A percentile compares a stretch with the other conserved stretches of the same genome.
Conservation (phyloP, 1,140 invertebrate species). For the Tetranychus cinnabarinus region DNA sequence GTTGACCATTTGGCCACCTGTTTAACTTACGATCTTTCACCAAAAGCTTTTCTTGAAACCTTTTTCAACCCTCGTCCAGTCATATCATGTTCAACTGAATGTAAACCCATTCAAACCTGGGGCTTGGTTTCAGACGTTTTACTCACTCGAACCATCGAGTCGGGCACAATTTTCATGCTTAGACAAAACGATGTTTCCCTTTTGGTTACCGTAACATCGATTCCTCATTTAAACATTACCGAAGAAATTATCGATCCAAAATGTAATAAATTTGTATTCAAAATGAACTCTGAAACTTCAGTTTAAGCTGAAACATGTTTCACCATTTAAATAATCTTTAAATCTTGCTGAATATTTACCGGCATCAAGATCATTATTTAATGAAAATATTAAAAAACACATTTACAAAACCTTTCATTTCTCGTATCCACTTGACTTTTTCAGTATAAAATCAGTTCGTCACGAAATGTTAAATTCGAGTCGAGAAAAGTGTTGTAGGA, state of each 20-base stretch:
- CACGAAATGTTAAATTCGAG: no score
- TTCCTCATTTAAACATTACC: slow-evolving; percentile 77
- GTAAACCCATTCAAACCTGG: slow-evolving; percentile 47
- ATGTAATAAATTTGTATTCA: slow-evolving; percentile 77
- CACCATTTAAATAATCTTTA: no score
- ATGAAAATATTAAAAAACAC: no score
- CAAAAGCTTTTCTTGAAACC: slow-evolving; percentile 70
- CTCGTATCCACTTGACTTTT: no score
- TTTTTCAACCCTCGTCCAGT: slow-evolving; percentile 50
- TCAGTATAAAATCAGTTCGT: no score
- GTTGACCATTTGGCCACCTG: slow-evolving; percentile 62
- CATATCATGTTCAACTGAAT: slow-evolving; percentile 20
- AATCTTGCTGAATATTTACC: no score
- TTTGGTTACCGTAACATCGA: slow-evolving; percentile 49
- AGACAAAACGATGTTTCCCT: slow-evolving; percentile 78
- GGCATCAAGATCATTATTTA: no score
- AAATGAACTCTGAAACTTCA: slow-evolving; percentile 85
- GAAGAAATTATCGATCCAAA: slow-evolving; percentile 89
- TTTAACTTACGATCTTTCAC: slow-evolving; percentile 72
- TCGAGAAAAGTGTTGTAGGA: no score
- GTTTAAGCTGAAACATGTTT: slow-evolving; percentile 30
- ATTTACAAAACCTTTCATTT: no score
- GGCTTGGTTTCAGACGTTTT: slow-evolving; percentile 72
- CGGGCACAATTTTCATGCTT: slow-evolving; percentile 62
- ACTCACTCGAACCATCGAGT: slow-evolving; percentile 47